Conservation (phyloP, 1,140 invertebrate species). For the Scylla paramamosain region DNA sequence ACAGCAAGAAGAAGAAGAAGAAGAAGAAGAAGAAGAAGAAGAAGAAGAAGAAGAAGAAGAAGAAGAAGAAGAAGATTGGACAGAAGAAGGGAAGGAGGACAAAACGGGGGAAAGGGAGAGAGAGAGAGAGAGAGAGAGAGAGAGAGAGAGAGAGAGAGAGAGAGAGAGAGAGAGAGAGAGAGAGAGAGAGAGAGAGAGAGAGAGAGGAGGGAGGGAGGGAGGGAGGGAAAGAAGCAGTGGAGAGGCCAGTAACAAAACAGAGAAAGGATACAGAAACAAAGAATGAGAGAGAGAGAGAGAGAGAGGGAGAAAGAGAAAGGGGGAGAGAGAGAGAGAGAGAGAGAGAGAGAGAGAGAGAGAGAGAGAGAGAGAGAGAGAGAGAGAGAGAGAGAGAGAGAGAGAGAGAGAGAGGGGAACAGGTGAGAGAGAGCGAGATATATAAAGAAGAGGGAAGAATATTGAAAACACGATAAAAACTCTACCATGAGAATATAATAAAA, state of each 20-base stretch:
- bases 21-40: neutral
- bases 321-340: neutral
- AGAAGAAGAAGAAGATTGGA: neutral
- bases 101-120: neutral
- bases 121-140: constrained; percentile 30
- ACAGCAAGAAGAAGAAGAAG: neutral
- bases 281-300: neutral
- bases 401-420: neutral
- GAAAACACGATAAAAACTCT: neutral
- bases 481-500: neutral
- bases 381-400: constrained; percentile 5
- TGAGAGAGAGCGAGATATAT: neutral
- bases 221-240: neutral
- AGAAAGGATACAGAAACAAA: neutral
- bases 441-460: neutral
- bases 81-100: neutral
- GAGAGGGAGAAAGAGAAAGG: neutral
- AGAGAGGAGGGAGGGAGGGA: neutral
- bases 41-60: constrained; percentile 15
- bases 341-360: neutral
- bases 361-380: constrained; percentile 30
- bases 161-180: neutral
- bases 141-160: neutral
- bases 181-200: neutral
- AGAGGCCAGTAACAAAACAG: neutral